phyloP scores from a whole-genome alignment of 2,888 invertebrate species.

The Suillia variegata region DNA sequence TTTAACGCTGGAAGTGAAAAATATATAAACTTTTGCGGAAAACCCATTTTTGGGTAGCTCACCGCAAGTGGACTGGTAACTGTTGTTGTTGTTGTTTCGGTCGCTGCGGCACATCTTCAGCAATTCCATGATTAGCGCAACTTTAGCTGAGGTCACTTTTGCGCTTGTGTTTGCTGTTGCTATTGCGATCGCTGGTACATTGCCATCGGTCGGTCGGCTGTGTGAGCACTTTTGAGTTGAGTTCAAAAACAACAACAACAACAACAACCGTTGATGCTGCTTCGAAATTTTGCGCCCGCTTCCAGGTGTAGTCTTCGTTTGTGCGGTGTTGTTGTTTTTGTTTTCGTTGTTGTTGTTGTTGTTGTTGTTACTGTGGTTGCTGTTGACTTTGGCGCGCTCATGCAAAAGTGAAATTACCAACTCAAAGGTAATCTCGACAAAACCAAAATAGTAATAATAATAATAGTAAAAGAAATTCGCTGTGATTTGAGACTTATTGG shows the following conservation, averaged over 20 bases:
- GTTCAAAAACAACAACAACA: no score
- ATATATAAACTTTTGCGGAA: conserved; percentile 7
- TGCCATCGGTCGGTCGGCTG: no score
- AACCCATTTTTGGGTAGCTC: background rate
- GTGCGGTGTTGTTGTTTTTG: conserved; percentile 13
- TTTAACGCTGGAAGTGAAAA: background rate
- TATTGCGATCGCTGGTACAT: no score
- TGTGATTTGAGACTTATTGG: no score
- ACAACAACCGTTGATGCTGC: no score
- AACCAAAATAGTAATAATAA: no score
- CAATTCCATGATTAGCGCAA: background rate
- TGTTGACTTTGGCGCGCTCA: conserved; percentile 10
- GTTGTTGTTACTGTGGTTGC: no score
- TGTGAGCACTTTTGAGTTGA: no score
- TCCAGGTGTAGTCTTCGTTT: conserved; percentile 23
- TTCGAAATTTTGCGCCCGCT: conserved; percentile 1
- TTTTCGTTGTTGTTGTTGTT: conserved; percentile 1
- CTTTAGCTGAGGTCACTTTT: background rate
- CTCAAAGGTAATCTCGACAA: conserved; percentile 6
- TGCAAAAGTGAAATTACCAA: conserved; percentile 26
- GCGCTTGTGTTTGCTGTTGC: no score
- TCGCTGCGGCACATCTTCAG: conserved; percentile 7
- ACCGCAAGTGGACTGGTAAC: no score
- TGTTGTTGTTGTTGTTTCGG: background rate
- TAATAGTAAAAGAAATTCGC: conserved; percentile 1